Evolutionary conservation across 2,113 vertebrate genomes (phyloP).

Genomic region (Emydocephalus ijimae): DNA sequence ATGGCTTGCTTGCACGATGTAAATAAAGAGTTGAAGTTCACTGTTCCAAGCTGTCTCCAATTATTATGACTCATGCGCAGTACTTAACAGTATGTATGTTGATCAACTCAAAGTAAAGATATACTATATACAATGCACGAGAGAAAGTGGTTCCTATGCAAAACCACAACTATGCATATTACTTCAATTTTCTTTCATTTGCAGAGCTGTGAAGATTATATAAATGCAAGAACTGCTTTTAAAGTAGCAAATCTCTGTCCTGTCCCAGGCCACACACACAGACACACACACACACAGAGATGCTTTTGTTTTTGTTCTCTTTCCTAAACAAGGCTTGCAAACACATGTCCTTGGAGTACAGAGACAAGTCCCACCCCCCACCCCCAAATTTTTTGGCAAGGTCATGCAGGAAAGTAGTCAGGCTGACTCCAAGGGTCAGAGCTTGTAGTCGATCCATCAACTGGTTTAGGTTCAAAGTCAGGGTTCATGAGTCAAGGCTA

Average conservation of each 20-base stretch:
- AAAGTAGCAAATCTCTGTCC: not conserved
- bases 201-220: not conserved
- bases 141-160: not conserved
- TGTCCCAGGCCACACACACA: not conserved
- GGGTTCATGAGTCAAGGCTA: not conserved
- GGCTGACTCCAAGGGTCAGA: not conserved
- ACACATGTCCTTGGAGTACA: not conserved
- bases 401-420: not conserved
- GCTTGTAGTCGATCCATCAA: not conserved
- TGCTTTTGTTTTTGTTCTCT: not conserved
- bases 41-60: no score
- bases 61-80: no score
- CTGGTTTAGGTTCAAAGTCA: not conserved
- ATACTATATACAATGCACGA: not conserved
- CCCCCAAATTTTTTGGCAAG: not conserved
- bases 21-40: no score
- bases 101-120: not conserved
- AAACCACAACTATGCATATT: not conserved
- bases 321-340: not conserved
- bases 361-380: not conserved
- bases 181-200: not conserved
- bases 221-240: not conserved
- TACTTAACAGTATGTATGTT: not conserved
- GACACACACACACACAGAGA: not conserved
- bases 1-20: no score